Evolutionary conservation across 1,140 invertebrate genomes (phyloP).

Genomic region (Andricus grossulariae): DNA sequence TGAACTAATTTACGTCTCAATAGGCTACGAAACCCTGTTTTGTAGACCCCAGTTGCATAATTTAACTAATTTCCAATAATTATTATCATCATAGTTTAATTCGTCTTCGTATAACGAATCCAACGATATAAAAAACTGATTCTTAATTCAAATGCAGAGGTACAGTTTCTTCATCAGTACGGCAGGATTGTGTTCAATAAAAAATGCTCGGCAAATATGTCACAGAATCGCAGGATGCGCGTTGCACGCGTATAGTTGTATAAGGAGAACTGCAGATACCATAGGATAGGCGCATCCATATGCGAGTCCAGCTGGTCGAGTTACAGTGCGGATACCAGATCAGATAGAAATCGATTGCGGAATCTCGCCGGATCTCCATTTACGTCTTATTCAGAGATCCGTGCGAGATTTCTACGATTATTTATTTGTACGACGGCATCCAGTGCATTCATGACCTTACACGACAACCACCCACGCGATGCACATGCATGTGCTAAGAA

Average conservation of each 20-base stretch:
- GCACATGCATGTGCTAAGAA: neutral
- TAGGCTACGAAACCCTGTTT: no score
- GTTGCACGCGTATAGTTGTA: constrained; percentile 36
- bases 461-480: constrained; percentile 51
- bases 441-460: constrained; percentile 41
- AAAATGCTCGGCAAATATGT: neutral
- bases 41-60: no score
- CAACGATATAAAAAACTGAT: no score
- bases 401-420: constrained; percentile 52
- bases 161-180: no score
- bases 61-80: no score
- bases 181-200: neutral
- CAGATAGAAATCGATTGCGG: constrained; percentile 56
- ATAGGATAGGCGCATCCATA: constrained; percentile 46
- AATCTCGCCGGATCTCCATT: constrained; percentile 53
- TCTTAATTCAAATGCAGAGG: no score
- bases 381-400: constrained; percentile 57
- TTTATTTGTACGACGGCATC: constrained; percentile 53
- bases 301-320: constrained; percentile 46
- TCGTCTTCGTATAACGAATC: no score
- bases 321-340: constrained; percentile 50
- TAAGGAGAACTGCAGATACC: constrained; percentile 30
- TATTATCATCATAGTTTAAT: no score
- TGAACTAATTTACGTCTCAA: no score
- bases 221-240: constrained; percentile 21